Conservation (phyloP, 2,797 vertebrate genomes). For the Tenualosa thibaudeaui region DNA sequence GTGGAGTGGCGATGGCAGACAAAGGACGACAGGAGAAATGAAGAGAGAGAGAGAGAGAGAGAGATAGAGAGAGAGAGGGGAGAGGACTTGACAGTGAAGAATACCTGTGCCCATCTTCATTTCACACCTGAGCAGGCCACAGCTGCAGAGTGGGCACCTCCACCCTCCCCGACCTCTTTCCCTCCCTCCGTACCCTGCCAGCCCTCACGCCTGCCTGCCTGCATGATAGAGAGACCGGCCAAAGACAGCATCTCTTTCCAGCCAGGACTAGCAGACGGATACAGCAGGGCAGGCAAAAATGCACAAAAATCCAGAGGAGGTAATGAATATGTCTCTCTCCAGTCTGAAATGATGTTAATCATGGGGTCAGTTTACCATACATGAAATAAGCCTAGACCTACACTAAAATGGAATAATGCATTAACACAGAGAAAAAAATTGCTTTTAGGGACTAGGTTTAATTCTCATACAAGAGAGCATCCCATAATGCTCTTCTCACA, state of each 20-base stretch:
- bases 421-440: too few relatives aligned
- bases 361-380: too few relatives aligned
- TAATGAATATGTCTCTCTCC: background rate
- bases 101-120: conserved; percentile 16
- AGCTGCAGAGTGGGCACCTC: background rate
- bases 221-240: background rate
- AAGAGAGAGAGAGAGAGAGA: background rate
- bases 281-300: background rate
- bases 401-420: too few relatives aligned
- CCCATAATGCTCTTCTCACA: background rate
- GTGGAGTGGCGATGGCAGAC: background rate
- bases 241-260: conserved; percentile 1
- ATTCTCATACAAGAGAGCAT: too few relatives aligned
- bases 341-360: background rate
- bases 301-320: background rate
- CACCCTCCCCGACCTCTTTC: background rate
- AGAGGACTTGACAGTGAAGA: conserved; percentile 23
- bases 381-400: too few relatives aligned
- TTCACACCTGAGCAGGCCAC: conserved; percentile 9
- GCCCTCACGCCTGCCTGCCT: background rate
- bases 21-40: background rate
- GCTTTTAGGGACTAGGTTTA: too few relatives aligned
- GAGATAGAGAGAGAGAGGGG: background rate
- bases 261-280: background rate
- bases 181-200: background rate